These are phyloP conservation scores for Epiperipatus broadwayi DNA, from an alignment of 2,888 invertebrate species.

Conservation along the genomic window DNA sequence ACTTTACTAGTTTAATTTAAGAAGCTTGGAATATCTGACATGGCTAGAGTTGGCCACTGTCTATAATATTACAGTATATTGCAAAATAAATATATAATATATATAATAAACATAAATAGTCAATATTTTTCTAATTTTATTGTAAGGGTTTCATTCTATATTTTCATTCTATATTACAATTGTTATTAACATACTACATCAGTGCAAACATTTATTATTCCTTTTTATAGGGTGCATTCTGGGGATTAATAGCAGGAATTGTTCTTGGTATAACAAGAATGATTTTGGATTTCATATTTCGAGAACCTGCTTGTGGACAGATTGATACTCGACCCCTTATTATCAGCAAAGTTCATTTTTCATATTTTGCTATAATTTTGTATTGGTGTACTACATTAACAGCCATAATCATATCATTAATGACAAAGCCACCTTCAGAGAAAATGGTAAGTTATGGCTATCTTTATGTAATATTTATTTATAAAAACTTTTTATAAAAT, in stretches of 20 bases:
- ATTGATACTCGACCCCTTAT: constrained; percentile 29
- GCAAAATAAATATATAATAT: too few species aligned
- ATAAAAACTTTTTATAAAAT: too few species aligned
- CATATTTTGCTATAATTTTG: constrained; percentile 32
- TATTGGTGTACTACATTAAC: constrained; percentile 26
- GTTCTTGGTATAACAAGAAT: constrained; percentile 29
- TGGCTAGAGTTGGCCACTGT: too few species aligned
- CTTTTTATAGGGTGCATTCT: constrained; percentile 32
- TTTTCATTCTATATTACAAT: too few species aligned
- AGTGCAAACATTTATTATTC: constrained; percentile 4
- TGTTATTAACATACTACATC: too few species aligned
- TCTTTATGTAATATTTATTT: too few species aligned
- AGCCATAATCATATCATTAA: constrained; percentile 22
- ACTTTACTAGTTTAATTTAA: too few species aligned
- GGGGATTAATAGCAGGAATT: constrained; percentile 31
- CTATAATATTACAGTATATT: too few species aligned
- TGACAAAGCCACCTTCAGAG: constrained; percentile 22
- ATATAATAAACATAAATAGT: too few species aligned
- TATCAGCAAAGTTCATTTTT: constrained; percentile 29
- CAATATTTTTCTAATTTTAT: too few species aligned
- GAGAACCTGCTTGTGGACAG: constrained; percentile 27
- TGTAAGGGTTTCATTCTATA: too few species aligned
- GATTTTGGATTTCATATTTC: constrained; percentile 30
- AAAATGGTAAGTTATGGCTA: constrained; percentile 20
- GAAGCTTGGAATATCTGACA: too few species aligned